A percentile compares a stretch with the other conserved stretches of the same genome.
Conservation (phyloP, 2,113 vertebrate genomes). For the Tragelaphus strepsiceros region DNA sequence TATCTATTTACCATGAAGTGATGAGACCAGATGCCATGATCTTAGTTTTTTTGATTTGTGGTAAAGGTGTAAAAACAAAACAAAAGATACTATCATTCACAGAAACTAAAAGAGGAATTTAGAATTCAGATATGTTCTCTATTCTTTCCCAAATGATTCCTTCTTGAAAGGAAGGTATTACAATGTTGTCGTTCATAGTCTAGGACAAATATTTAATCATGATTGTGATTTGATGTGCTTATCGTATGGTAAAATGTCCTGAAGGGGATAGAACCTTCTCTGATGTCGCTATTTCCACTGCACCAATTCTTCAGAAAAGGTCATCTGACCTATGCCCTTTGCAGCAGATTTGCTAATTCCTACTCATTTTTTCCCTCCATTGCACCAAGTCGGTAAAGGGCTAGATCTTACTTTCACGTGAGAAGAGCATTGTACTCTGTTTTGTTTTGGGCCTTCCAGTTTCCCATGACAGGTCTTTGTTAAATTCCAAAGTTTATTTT, state of each 20-base stretch:
- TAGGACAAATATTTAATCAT: neutral
- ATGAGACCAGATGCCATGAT: neutral
- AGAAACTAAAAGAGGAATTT: neutral
- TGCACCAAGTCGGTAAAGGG: rapidly evolving
- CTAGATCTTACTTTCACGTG: neutral
- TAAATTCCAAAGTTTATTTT: neutral
- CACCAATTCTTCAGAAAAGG: neutral
- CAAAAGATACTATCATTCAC: neutral
- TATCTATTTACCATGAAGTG: neutral
- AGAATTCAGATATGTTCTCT: neutral
- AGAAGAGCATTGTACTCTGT: neutral
- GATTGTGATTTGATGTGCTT: neutral
- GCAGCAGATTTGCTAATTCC: rapidly evolving
- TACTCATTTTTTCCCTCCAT: neutral
- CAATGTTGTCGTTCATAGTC: neutral
- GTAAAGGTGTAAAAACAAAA: neutral
- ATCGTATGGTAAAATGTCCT: neutral
- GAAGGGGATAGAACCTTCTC: rapidly evolving
- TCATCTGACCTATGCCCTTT: neutral
- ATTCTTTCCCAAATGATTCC: neutral
- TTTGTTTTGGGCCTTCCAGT: neutral
- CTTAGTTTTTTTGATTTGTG: neutral
- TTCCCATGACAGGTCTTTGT: neutral
- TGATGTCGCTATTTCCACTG: neutral
- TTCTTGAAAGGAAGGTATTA: neutral